Conservation (phyloP, 2,888 invertebrate species). For the Dermolepida albohirtum region DNA sequence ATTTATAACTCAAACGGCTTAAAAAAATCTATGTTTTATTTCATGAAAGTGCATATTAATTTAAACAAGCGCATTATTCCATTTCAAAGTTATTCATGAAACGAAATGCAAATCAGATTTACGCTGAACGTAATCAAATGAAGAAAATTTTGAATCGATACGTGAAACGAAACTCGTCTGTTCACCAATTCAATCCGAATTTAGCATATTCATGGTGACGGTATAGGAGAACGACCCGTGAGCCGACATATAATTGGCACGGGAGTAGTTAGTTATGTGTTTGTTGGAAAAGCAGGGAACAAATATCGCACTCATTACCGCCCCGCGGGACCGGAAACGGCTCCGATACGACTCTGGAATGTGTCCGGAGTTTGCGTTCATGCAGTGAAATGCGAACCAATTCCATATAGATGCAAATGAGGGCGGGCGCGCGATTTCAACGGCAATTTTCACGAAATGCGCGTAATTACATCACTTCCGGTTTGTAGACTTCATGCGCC, state of each 20-base stretch:
- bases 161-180: background rate
- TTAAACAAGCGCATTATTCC: background rate
- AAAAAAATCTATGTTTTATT: background rate
- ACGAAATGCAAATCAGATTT: too few species aligned
- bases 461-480: constrained; percentile 60
- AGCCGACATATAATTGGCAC: constrained; percentile 31
- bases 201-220: constrained; percentile 27
- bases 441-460: constrained; percentile 59
- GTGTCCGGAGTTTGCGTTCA: constrained; percentile 53
- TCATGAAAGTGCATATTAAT: background rate
- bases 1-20: too few species aligned
- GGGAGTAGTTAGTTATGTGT: constrained; percentile 23
- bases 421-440: constrained; percentile 52
- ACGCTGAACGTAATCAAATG: background rate
- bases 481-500: constrained; percentile 38
- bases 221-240: background rate
- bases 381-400: constrained; percentile 47
- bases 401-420: constrained; percentile 34
- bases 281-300: constrained; percentile 9
- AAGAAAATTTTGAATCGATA: background rate
- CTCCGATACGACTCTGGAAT: constrained; percentile 51
- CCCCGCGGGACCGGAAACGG: constrained; percentile 51
- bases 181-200: background rate
- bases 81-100: background rate
- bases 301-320: constrained; percentile 50